Evolutionary conservation across 2,113 vertebrate species (phyloP).

Genomic region (Corvus moneduloides): DNA sequence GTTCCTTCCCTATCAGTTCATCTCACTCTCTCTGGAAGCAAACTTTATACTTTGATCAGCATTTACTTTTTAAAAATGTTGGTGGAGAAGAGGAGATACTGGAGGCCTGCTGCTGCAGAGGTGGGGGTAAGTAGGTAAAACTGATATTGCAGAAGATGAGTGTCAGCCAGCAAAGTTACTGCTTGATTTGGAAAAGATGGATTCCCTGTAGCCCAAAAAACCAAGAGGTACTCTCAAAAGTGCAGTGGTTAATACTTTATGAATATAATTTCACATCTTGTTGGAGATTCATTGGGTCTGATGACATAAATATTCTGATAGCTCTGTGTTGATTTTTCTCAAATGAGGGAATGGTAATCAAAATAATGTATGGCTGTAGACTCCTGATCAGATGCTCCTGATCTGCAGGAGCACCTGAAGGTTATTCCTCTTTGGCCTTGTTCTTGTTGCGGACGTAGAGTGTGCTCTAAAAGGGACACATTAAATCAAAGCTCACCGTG

Average conservation of each 20-base stretch:
- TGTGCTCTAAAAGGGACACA: neutral
- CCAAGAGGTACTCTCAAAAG: neutral
- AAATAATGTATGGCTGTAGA: neutral
- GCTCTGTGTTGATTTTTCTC: neutral
- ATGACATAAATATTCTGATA: neutral
- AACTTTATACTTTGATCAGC: neutral
- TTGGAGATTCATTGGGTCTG: neutral
- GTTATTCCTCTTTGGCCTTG: neutral
- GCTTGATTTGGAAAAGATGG: neutral
- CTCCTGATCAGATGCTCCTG: neutral
- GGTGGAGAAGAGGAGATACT: neutral
- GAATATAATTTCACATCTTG: neutral
- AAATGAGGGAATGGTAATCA: neutral
- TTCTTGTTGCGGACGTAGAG: neutral
- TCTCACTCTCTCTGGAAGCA: neutral
- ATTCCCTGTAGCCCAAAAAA: neutral
- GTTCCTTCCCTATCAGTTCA: neutral
- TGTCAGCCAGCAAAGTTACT: neutral
- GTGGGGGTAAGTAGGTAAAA: neutral
- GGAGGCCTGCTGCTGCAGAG: neutral
- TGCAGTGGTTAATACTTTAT: neutral
- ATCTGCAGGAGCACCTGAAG: neutral
- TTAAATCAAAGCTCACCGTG: neutral
- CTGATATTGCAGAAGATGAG: fast-evolving
- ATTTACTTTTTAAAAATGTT: neutral